Evolutionary conservation across 2,888 invertebrate genomes (phyloP), one percentile per base, ranked within the genome.

Genomic region (Cenopis cana): DNA sequence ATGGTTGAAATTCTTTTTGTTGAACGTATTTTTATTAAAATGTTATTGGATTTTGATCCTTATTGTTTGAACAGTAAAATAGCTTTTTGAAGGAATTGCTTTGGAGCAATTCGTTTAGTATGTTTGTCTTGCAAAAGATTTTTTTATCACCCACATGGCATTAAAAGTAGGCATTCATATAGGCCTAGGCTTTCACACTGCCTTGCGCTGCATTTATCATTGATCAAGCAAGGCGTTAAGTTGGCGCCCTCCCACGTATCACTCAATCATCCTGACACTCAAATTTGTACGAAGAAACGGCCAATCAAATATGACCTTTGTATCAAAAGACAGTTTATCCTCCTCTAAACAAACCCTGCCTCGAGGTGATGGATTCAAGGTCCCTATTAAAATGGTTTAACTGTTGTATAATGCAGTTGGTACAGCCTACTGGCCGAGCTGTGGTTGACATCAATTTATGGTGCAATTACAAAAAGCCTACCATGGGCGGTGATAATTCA

Each of bases 211-310:
- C 54, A 59, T 59, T 33, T 52, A 66, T 46, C 69, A 65, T 9
- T 18, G 41, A 69, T 46, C 54, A 61, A 61, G 49, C 49, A 49
- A 24, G 24, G 67, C 65, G 52, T 70, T 66, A 24, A 24, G 60
- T 55, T 71, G 55, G 60, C 69, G 52, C 71, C 66, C 66, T 71
- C 71, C 71, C 67, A 71, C 71, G 61, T 29, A 67, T 71, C 71
- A 56, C 66, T 71, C 71, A 71, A 67, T 71, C 66, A 71, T 56
- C 61, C 60, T 67, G 71, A 71, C 71, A 67, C 66, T 56, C 57
- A 49, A 69, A 69, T 57, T 62, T 33, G 54, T 65, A 52, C 52
- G 17, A 54, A 60, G 55, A 67, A 67, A 61, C 66, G 66, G 38
- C 71, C 66, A 61, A 61, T 70, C 66, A 61, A 60, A 71, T 36